Conservation (phyloP, 2,113 vertebrate species). For the Nanorana parkeri region DNA sequence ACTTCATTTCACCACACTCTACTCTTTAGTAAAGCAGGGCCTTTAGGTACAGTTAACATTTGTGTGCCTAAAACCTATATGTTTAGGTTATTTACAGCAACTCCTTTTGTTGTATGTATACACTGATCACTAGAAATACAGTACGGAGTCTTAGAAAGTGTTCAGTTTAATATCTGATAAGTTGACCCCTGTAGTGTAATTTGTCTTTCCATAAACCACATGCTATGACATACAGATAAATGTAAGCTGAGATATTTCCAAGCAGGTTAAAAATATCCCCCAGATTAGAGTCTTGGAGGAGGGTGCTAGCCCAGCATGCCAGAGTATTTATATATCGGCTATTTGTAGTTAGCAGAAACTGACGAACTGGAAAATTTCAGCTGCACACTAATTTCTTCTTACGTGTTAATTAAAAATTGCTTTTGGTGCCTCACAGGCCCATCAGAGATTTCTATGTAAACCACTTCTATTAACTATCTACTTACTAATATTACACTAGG, state of each 20-base stretch:
- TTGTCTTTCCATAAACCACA: not conserved
- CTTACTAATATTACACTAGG: not conserved
- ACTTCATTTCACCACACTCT: no score
- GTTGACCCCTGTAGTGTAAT: not conserved
- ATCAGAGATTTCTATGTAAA: not conserved
- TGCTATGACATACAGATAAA: slow-evolving; percentile 34
- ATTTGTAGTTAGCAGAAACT: slow-evolving; percentile 46
- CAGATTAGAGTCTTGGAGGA: slow-evolving; percentile 32
- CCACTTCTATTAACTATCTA: not conserved
- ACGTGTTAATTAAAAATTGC: slow-evolving; percentile 44
- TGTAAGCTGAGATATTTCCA: not conserved
- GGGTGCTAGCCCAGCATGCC: slow-evolving; percentile 4
- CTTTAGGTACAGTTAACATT: no score
- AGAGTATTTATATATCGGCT: slow-evolving; percentile 39
- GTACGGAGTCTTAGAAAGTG: not conserved
- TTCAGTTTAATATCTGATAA: not conserved
- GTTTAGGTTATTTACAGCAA: no score
- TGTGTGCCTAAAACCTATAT: no score
- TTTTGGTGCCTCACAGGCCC: slow-evolving; percentile 5
- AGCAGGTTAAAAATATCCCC: slow-evolving; percentile 23
- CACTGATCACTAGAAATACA: no score
- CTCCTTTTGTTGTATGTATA: no score
- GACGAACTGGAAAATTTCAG: slow-evolving; percentile 43
- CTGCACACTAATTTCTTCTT: slow-evolving; percentile 19
- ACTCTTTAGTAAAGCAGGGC: no score